Evolutionary conservation across 1,140 invertebrate species (phyloP), one percentile per base, ranked within the genome.

Genomic region (Leptinotarsa undecemlineata): DNA sequence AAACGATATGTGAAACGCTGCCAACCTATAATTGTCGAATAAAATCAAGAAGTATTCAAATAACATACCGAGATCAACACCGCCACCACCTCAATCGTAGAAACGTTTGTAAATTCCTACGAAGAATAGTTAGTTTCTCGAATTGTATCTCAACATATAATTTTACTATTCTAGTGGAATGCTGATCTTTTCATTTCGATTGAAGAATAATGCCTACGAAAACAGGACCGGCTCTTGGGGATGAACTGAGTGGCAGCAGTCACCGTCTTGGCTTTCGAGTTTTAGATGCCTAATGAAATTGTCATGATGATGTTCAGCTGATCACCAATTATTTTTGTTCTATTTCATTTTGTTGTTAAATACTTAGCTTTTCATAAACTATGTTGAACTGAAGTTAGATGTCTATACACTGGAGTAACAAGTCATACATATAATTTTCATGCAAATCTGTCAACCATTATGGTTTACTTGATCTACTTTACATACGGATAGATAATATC

Each of bases 121-220:
- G 11, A 33, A 68, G 15, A 23, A 42, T 42, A 68, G 42, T 68
- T 68, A 68, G 42, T 68, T 68, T 68, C 66, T 68, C n/a, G 66
- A 48, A 68, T 68, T 68, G 66, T 68, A 42, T 57, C 66, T 42
- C 66, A 68, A 68, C 66, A 68, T 68, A 42, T 68, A 68, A 68
- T 68, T 68, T 68, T 17, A 42, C 66, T 19, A 14, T 68, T 19
- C 23, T 48, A 42, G 66, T 33, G 66, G 63, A 68, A 68, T 42
- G 66, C 66, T 33, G 42, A 48, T 68, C 66, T 42, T 68, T 68
- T 68, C 66, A 68, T 68, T 68, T 68, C 17, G 66, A 68, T n/a
- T 48, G 42, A 68, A 14, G 66, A 68, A 42, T 68, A 68, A 68
- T 68, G 15, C 33, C 17, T 66, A 20, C 20, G 33, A 23, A 33